Conservation (phyloP, 2,888 invertebrate species). For the Meteorus colon region DNA sequence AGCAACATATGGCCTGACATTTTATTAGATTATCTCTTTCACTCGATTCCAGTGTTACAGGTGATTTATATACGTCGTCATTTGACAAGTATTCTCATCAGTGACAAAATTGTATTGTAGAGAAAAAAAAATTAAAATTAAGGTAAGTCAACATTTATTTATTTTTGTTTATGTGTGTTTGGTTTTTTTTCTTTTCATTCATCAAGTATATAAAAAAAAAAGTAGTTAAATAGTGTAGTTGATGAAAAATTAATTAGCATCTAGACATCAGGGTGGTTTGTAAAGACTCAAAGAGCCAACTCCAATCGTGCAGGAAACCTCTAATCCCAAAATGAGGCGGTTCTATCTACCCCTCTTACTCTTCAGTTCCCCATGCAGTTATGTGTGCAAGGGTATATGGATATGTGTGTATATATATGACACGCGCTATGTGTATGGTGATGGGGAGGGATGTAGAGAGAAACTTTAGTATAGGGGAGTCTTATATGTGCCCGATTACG, state of each 20-base stretch:
- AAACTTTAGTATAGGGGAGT: constrained; percentile 49
- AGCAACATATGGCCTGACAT: constrained; percentile 64
- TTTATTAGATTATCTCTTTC: constrained; percentile 65
- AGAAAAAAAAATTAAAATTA: neutral
- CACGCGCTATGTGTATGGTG: constrained; percentile 65
- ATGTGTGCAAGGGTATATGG: neutral
- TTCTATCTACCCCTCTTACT: constrained; percentile 40
- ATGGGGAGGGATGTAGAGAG: constrained; percentile 46
- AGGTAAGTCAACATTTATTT: neutral
- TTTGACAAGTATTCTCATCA: constrained; percentile 30
- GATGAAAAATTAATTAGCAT: constrained; percentile 34
- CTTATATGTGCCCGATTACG: constrained; percentile 62
- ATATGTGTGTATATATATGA: constrained; percentile 47
- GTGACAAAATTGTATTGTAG: neutral
- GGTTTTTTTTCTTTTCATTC: neutral
- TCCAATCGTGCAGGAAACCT: constrained; percentile 70
- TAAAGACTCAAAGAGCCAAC: constrained; percentile 42
- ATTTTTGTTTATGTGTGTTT: neutral
- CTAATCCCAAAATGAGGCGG: constrained; percentile 69
- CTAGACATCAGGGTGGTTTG: constrained; percentile 17
- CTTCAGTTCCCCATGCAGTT: neutral
- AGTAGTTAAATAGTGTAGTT: neutral
- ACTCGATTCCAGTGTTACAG: constrained; percentile 54
- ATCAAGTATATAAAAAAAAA: neutral
- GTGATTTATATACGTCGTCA: neutral